A percentile compares a stretch with the other conserved stretches of the same genome.
Conservation (phyloP, 2,113 vertebrate species). For the Lutjanus erythropterus region DNA sequence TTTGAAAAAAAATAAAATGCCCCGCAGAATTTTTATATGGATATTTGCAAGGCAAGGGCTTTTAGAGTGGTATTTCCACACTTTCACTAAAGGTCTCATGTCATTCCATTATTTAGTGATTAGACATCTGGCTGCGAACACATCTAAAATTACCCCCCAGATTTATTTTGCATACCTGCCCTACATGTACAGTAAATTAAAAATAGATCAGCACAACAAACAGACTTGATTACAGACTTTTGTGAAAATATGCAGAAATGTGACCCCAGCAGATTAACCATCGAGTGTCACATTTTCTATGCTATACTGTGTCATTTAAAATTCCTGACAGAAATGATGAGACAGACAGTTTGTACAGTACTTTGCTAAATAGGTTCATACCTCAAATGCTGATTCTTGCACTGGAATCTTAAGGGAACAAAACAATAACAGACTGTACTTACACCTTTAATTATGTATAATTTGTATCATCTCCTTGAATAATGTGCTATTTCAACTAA, state of each 20-base stretch:
- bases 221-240: constrained; percentile 18
- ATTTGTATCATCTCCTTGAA: background rate
- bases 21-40: constrained; percentile 55
- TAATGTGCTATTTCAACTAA: too few species aligned
- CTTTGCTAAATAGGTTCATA: constrained; percentile 10
- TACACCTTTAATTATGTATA: background rate
- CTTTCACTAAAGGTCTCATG: constrained; percentile 51
- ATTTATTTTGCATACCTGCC: constrained; percentile 24
- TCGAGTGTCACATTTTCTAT: background rate
- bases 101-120: constrained; percentile 65
- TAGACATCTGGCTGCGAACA: constrained; percentile 47
- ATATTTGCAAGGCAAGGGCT: constrained; percentile 58
- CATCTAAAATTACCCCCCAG: constrained; percentile 28
- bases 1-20: constrained; percentile 60
- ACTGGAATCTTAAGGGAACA: background rate
- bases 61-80: constrained; percentile 60
- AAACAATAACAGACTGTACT: background rate
- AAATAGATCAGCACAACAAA: constrained; percentile 9
- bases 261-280: background rate
- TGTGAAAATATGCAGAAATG: constrained; percentile 2
- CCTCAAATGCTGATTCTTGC: constrained; percentile 8
- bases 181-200: constrained; percentile 13
- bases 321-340: constrained; percentile 29
- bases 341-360: background rate
- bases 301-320: background rate